Base-by-base conservation (phyloP, 2,797 vertebrate genomes). In the Haliaeetus vocifer region DNA sequence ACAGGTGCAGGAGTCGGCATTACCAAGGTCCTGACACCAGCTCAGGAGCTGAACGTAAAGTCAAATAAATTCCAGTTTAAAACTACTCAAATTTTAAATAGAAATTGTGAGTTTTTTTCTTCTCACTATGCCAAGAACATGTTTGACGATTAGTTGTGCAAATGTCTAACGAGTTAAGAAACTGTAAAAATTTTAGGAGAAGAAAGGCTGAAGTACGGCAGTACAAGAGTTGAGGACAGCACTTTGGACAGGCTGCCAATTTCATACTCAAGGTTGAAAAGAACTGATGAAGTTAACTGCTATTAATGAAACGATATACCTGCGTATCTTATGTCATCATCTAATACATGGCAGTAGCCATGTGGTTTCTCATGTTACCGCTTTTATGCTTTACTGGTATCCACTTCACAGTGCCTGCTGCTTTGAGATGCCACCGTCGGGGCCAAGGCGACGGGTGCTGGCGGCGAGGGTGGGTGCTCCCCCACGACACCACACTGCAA, bases 381-480 rank as follows among this genome's bases (percentile, higher is more conserved):
- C 20, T 71, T 49, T 80, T 20, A 55, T 7, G 59, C 59, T 73
- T 72, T 35, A 62, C 68, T 40, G 50, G n/a, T 40, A 18, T 13
- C 26, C n/a, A 20, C 31, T 12, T 37, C 7, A 11, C 25, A 55
- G 61, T 3, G 33, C 16, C 37, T 22, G 31, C 25, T 33, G 35
- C 71, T 45, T 61, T 5, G 15, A 37, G 59, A 19, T 6, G 23
- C 26, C 28, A 3, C 22, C 2, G 33, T 5, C 2, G 0, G 25
- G 22, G 42, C 59, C 47, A 37, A 40, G 65, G 56, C 0, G 7
- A n/a, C 0, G 7, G 68, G 70, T 5, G 44, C 62, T 23, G 45
- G 44, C 0, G 7, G 62, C 3, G 2, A 49, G 23, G 59, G 33
- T 6, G 20, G 35, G 26, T 0, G 3, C 42, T 58, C 15, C 42